Conservation (phyloP, 1,140 invertebrate genomes). For the Araneus ventricosus region DNA sequence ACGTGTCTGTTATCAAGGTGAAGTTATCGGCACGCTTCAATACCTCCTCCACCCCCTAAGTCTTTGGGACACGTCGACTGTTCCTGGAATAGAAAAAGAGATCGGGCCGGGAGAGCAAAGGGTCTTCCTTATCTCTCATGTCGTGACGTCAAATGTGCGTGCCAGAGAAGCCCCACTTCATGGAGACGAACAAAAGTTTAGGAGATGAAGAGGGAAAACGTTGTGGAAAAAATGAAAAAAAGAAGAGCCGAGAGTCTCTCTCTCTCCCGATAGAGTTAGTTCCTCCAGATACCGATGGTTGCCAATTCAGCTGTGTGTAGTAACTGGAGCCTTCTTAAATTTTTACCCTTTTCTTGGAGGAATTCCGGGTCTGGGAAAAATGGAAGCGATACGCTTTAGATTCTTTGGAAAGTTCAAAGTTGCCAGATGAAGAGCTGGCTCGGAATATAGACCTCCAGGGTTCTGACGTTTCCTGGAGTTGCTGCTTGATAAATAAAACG, state of each 20-base stretch:
- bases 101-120: not conserved
- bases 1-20: conserved; percentile 16
- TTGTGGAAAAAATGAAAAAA: not conserved
- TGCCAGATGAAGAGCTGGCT: not conserved
- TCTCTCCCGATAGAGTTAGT: not conserved
- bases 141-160: conserved; percentile 41
- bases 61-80: conserved; percentile 1
- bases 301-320: conserved; percentile 39
- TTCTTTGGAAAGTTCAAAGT: not conserved
- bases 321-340: not conserved
- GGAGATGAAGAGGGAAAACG: conserved; percentile 14
- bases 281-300: not conserved
- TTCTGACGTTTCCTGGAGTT: not conserved
- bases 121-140: conserved; percentile 28
- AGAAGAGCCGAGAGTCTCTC: not conserved
- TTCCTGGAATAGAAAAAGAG: conserved; percentile 33
- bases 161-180: conserved; percentile 32
- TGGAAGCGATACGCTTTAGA: not conserved
- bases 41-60: not conserved
- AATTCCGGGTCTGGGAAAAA: not conserved
- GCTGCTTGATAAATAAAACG: no score
- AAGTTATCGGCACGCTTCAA: conserved; percentile 23
- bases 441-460: not conserved
- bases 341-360: conserved; percentile 17
- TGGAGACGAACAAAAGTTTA: conserved; percentile 41